Conservation (phyloP, 2,797 vertebrate species). For the Esox lucius region DNA sequence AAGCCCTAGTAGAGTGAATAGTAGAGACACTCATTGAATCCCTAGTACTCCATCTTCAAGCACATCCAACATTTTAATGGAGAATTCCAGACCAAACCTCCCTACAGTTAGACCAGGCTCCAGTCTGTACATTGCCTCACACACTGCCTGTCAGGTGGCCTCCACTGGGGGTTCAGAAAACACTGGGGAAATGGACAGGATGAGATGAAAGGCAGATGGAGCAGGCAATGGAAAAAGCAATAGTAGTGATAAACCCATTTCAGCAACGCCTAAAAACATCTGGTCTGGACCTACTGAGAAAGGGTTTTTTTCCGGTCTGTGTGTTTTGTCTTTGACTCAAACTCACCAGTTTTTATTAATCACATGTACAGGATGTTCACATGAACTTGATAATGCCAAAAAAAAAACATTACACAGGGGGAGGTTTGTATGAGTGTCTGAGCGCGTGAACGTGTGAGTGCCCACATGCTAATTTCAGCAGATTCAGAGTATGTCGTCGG, state of each 20-base stretch:
- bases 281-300: conserved; percentile 39
- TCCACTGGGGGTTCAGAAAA: neutral
- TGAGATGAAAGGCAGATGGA: neutral
- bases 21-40: no score
- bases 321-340: conserved; percentile 1
- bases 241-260: conserved; percentile 20
- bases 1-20: no score
- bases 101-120: neutral
- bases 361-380: no score
- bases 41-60: no score
- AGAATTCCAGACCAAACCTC: neutral
- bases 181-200: neutral
- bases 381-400: no score
- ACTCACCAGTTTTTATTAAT: no score
- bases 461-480: neutral
- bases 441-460: conserved; percentile 19
- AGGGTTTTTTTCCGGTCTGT: conserved; percentile 15
- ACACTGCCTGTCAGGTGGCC: neutral
- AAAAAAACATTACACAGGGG: no score
- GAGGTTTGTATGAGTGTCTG: conserved; percentile 13
- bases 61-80: neutral
- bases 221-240: no score
- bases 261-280: conserved; percentile 46
- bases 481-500: no score
- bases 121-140: neutral